Evolutionary conservation across 1,140 invertebrate species (phyloP), one percentile per base, ranked within the genome.

Genomic region (Hesperophylax magnus): DNA sequence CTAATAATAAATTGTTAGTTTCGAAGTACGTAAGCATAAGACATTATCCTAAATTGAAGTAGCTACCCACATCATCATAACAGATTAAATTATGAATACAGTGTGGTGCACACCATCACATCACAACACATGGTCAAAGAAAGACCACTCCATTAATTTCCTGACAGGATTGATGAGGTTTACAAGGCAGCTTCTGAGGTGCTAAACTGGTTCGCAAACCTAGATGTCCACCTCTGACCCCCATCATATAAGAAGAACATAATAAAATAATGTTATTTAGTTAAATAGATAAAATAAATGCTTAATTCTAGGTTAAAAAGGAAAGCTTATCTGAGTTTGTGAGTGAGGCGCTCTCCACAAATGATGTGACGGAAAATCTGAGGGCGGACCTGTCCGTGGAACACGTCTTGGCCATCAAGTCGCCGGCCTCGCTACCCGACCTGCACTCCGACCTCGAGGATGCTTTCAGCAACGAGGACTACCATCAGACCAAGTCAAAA

Each of bases 371-470:
- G 47, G 79, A 79, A 53, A 20, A 8, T 6, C 39, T 69, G 11
- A 31, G 27, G 54, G 15, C 54, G 39, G 72, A 60, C n/a, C 2
- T 76, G 56, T 14, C 54, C 9, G 54, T 56, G 53, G 69, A 74
- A 8, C 20, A 47, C 34, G 69, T 75, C 15, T 22, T 80, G 7
- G 15, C 80, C 53, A 61, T 79, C 17, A 84, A 84, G 72, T 84
- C 82, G 22, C 82, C 82, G 2, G 31, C 79, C 34, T 81, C 82
- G 3, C 52, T 84, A 20, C 82, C 82, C 18, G 82, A 84, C 69
- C 60, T 84, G 5, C 82, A 84, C 69, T 84, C 82, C 15, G 82
- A 84, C 56, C 77, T 81, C 20, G 80, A 81, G 76, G 82, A 84
- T 61, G 82, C 82, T 27, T 84, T 84, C 65, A 84, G 77, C 56